Base-by-base conservation (phyloP, 2,888 invertebrate species). In the Phymatocera aterrima region DNA sequence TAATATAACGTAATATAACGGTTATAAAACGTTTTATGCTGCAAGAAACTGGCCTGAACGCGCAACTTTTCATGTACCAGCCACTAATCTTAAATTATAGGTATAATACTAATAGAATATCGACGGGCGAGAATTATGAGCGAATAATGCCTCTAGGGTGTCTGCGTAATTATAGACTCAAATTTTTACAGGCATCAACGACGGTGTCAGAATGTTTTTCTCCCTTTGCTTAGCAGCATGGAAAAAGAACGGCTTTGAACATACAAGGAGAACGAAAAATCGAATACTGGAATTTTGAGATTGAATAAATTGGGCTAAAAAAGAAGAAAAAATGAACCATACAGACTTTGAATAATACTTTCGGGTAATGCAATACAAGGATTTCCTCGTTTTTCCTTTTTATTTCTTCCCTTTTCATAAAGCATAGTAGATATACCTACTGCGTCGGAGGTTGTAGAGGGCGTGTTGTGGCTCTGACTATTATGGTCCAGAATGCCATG, bases 81-180 rank as follows among this genome's bases (percentile, higher is more conserved):
- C 80, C 83, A 82, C 80, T 85, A 87, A 87, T 86, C 85, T 84
- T 81, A 68, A 68, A 68, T 68, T 68, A 68, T 43, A 64, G 61
- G 83, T 81, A 82, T 85, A 83, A 84, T 84, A 83, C 84, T 86
- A 85, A 87, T 86, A 85, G 86, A 87, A 87, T 87, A 86, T 84
- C 84, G 82, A 83, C 85, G 46, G 24, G 46, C 85, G 83, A 83
- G 83, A 87, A 86, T 87, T 86, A 86, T 84, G 84, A 81, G 75
- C 82, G 83, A 79, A 79, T 57, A 78, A 77, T 78, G 46, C 79
- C 81, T 46, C 68, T 43, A 43, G 43, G 24, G 24, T 46, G 28
- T 46, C 43, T 24, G 43, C 24, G 81, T 85, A 87, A 87, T 87
- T 87, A 87, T 85, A 24, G 46, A 24, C n/a, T 10, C 46, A 8